Evolutionary conservation across 2,888 invertebrate genomes (phyloP), one percentile per base, ranked within the genome.

Genomic region (Fabriciana adippe): DNA sequence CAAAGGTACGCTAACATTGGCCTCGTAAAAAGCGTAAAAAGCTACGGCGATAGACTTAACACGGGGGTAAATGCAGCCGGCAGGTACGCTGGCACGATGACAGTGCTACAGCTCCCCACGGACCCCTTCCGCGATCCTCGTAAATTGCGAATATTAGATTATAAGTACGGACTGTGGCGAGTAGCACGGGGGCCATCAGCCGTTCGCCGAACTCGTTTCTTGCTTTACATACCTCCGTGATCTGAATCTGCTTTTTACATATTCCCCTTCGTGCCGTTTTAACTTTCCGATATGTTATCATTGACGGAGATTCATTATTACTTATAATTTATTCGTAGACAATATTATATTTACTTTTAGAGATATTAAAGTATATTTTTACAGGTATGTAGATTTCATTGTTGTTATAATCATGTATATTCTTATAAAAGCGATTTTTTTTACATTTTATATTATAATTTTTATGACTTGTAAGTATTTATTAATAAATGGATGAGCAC

Each of bases 141-240:
- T 91, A 90, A 91, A 92, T 92, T 92, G 90, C 89, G 89, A 90
- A 91, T 92, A 92, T 92, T 92, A 92, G 90, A 92, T 92, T 90
- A 92, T 91, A 91, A 92, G 90, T 90, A 87, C 88, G 87, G 86
- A 84, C 84, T 87, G 90, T 86, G 89, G 88, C 82, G 80, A 72
- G 78, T 75, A 75, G 79, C 84, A 74, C 81, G 75, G 89, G 89
- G 85, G 84, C 89, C 87, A 89, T 90, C 89, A 88, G 80, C 81
- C 81, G 85, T 88, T 87, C 86, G 86, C 88, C 88, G 86, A 89
- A 86, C 89, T 86, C 87, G 85, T 83, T 86, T 86, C 80, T 81
- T 81, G 79, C 76, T 87, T 87, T 85, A 83, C 87, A 81, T 79
- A 77, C 80, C 76, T 81, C 83, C 88, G 89, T 89, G 89, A 90